Percentiles rank a stretch among this genome's conserved stretches.
These are phyloP conservation scores for Calidris pygmaea DNA, from an alignment of 2,113 vertebrate genomes.

Conservation along the genomic window DNA sequence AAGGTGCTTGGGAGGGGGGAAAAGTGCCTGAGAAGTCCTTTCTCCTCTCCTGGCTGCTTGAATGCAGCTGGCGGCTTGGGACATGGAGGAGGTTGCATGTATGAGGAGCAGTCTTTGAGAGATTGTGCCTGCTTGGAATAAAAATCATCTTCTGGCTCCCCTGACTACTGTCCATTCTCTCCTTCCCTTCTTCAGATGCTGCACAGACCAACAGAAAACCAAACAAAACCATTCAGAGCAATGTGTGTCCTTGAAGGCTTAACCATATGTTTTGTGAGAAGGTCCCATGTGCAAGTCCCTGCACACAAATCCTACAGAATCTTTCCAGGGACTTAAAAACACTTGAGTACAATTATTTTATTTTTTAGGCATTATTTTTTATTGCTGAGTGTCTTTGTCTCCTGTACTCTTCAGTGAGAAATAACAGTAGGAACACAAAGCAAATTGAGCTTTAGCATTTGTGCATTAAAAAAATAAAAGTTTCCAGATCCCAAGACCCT, in stretches of 20 bases:
- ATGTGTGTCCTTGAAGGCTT: neutral
- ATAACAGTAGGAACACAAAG: neutral
- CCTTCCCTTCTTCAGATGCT: neutral
- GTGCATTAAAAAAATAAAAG: neutral
- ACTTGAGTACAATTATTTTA: neutral
- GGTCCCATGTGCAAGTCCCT: neutral
- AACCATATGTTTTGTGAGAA: neutral
- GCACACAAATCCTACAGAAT: neutral
- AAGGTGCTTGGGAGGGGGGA: neutral
- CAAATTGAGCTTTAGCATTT: neutral
- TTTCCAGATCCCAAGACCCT: neutral
- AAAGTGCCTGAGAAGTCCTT: neutral
- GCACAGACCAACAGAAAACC: neutral
- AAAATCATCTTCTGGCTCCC: neutral
- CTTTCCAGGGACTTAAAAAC: neutral
- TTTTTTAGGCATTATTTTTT: neutral
- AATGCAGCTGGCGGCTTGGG: neutral
- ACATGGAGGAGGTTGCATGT: neutral
- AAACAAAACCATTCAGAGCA: neutral
- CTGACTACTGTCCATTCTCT: neutral
- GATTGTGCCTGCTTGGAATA: neutral
- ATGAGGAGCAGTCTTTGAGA: neutral
- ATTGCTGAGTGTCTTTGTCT: neutral
- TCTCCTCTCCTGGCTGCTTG: neutral
- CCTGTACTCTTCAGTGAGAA: neutral